phyloP scores from a whole-genome alignment of 1,140 invertebrate genomes.

The Luehdorfia chinensis region DNA sequence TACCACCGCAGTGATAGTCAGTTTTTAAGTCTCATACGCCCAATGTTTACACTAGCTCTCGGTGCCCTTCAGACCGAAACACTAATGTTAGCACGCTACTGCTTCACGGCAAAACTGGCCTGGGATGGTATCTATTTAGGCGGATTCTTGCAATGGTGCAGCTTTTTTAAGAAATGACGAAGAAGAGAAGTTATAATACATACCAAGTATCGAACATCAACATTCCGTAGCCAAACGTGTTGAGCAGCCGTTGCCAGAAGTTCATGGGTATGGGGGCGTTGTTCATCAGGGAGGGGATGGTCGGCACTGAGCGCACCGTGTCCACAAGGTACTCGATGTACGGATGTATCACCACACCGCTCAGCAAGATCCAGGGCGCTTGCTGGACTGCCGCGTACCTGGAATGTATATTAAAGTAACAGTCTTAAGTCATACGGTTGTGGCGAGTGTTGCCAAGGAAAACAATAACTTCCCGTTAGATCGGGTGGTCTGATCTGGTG shows the following conservation, averaged over 20 bases:
- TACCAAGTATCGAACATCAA: conserved; percentile 25
- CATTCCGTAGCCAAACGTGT: conserved; percentile 23
- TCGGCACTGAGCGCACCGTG: conserved; percentile 30
- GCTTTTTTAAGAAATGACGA: too few relatives aligned
- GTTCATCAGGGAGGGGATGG: conserved; percentile 28
- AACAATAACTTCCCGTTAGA: too few relatives aligned
- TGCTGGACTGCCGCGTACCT: conserved; percentile 45
- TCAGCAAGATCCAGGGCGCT: conserved; percentile 46
- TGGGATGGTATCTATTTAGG: too few relatives aligned
- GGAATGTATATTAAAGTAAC: conserved; percentile 4
- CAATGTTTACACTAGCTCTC: too few relatives aligned
- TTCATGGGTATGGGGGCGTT: conserved; percentile 36
- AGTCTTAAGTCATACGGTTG: too few relatives aligned
- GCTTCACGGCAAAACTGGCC: too few relatives aligned
- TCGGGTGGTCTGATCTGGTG: too few relatives aligned
- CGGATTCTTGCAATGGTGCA: too few relatives aligned
- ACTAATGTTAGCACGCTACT: too few relatives aligned
- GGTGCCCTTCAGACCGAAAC: too few relatives aligned
- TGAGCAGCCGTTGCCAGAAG: conserved; percentile 30
- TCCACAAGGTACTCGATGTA: conserved; percentile 38
- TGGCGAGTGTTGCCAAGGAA: not conserved
- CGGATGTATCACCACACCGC: conserved; percentile 27
- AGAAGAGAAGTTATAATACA: conserved; percentile 25
- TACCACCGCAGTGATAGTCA: too few relatives aligned
- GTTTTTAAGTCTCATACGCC: too few relatives aligned